Evolutionary conservation across 2,888 invertebrate species (phyloP).

Genomic region (Cephus sareptanus): DNA sequence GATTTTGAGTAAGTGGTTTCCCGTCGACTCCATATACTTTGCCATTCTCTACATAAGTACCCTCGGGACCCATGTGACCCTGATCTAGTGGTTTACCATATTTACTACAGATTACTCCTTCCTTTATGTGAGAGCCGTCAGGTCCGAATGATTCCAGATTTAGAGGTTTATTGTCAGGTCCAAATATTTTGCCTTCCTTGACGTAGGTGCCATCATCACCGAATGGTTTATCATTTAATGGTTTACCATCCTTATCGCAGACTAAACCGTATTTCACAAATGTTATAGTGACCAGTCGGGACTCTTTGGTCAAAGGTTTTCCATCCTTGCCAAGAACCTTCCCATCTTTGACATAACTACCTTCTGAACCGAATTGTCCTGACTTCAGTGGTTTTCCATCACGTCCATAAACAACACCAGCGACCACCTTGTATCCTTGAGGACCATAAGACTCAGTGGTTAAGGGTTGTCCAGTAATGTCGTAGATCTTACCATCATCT

Average conservation of each 20-base stretch:
- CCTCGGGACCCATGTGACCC: constrained; percentile 28
- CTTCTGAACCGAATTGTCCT: constrained; percentile 14
- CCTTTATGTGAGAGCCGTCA: constrained; percentile 12
- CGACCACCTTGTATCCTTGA: constrained; percentile 8
- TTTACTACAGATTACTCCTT: constrained; percentile 15
- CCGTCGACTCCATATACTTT: constrained; percentile 16
- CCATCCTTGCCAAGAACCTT: constrained; percentile 14
- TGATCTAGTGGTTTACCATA: constrained; percentile 13
- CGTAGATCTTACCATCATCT: constrained; percentile 14
- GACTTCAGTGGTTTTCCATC: constrained; percentile 12
- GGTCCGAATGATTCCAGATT: constrained; percentile 25
- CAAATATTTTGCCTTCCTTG: constrained; percentile 18
- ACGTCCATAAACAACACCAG: constrained; percentile 9
- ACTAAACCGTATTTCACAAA: constrained; percentile 16
- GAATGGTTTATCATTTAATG: constrained; percentile 12
- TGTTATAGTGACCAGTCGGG: constrained; percentile 51
- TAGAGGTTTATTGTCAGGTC: constrained; percentile 11
- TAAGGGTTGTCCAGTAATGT: constrained; percentile 15
- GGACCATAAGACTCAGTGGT: constrained; percentile 16
- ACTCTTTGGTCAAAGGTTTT: constrained; percentile 17
- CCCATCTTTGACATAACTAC: constrained; percentile 9
- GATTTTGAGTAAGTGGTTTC: constrained; percentile 16
- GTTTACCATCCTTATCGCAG: constrained; percentile 13
- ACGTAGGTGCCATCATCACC: constrained; percentile 11
- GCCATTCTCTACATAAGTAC: constrained; percentile 15